A percentile compares a stretch with the other conserved stretches of the same genome.
Evolutionary conservation across 2,888 invertebrate genomes (phyloP).

Genomic region (Drosophila lutescens): DNA sequence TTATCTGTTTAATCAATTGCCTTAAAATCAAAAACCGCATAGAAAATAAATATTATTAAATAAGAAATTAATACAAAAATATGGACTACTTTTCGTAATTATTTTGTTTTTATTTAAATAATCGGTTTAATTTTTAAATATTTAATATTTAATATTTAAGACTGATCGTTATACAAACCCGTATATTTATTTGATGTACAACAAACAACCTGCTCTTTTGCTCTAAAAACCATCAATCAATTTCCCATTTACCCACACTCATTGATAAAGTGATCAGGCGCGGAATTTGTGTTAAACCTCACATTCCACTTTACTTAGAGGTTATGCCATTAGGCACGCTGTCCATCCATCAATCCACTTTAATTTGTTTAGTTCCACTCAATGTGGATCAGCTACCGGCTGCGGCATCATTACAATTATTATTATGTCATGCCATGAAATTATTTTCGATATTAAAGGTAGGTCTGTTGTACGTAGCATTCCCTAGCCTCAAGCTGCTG

Average conservation of each 20-base stretch:
- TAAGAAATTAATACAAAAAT: too few relatives aligned
- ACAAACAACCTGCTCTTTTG: neutral
- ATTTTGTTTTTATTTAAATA: neutral
- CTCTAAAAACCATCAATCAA: constrained; percentile 49
- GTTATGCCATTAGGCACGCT: constrained; percentile 23
- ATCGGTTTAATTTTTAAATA: neutral
- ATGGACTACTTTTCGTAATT: too few relatives aligned
- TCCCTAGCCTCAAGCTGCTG: constrained; percentile 17
- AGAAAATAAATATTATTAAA: too few relatives aligned
- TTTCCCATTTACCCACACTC: constrained; percentile 1
- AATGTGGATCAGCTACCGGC: constrained; percentile 11
- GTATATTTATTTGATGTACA: neutral
- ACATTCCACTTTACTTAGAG: constrained; percentile 18
- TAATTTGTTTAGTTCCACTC: constrained; percentile 35
- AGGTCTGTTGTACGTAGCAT: neutral
- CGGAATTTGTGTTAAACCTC: constrained; percentile 14
- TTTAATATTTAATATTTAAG: too few relatives aligned
- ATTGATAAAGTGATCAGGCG: constrained; percentile 33
- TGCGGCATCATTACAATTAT: constrained; percentile 21
- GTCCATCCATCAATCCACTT: constrained; percentile 33
- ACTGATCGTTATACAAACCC: neutral
- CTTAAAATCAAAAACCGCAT: too few relatives aligned
- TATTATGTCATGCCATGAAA: constrained; percentile 26
- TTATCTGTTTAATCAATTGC: too few relatives aligned
- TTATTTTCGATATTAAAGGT: neutral